Percentiles rank a stretch among this genome's conserved stretches.
phyloP scores from a whole-genome alignment of 2,888 invertebrate genomes.

The Eledona agricola region DNA sequence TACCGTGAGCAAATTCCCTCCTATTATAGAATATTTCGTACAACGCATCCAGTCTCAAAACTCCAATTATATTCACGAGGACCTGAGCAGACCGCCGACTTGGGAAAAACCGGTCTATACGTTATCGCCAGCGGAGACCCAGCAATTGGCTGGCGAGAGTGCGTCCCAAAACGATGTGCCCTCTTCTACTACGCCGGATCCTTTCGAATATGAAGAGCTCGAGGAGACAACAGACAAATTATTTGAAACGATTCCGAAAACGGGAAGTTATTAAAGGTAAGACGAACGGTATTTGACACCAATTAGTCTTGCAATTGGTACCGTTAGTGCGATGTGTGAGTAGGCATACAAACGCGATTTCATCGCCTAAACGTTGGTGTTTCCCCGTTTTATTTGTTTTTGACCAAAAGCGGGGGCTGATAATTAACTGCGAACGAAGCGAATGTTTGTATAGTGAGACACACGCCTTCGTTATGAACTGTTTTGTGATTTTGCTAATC shows the following conservation, averaged over 20 bases:
- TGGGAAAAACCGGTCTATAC: conserved; percentile 56
- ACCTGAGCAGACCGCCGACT: conserved; percentile 62
- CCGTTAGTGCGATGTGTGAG: conserved; percentile 1
- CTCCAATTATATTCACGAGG: conserved; percentile 72
- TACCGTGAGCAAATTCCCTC: conserved; percentile 68
- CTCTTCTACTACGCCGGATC: conserved; percentile 15
- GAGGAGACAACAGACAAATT: conserved; percentile 43
- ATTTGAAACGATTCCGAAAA: conserved; percentile 40
- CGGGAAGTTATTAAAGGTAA: conserved; percentile 18
- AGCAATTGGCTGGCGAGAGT: conserved; percentile 14
- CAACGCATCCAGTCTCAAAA: conserved; percentile 76
- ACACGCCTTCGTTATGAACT: conserved; percentile 23
- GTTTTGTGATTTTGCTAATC: conserved; percentile 8
- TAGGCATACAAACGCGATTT: conserved; percentile 9
- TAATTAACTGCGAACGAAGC: conserved; percentile 15
- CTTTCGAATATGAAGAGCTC: conserved; percentile 41
- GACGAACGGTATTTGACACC: conserved; percentile 10
- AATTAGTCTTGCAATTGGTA: conserved; percentile 13
- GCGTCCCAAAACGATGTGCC: conserved; percentile 1
- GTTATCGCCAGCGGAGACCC: conserved; percentile 47
- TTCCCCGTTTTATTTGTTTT: conserved; percentile 22
- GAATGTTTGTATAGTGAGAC: conserved; percentile 11
- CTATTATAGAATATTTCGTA: conserved; percentile 73
- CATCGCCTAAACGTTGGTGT: background rate
- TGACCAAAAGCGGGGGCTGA: conserved; percentile 21